Conservation (phyloP, 1,140 invertebrate species). For the Drosophila bocki region DNA sequence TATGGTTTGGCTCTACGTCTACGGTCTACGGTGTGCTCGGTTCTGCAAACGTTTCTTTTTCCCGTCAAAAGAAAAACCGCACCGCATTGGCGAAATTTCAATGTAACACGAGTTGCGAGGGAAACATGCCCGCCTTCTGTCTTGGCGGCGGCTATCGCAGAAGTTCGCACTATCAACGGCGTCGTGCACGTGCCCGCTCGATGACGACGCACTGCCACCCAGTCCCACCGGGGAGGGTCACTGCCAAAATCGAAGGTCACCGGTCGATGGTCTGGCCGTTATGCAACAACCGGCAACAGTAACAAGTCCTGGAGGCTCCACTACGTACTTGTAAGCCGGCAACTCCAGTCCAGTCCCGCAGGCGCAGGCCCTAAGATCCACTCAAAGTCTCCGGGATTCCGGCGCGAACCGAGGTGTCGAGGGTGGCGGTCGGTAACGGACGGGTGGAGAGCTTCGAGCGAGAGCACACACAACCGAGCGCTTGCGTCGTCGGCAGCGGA, state of each 20-base stretch:
- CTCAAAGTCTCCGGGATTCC: constrained; percentile 31
- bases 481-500: constrained; percentile 78
- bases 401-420: constrained; percentile 16
- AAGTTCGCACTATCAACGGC: constrained; percentile 57
- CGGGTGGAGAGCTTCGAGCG: constrained; percentile 21
- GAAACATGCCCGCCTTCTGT: constrained; percentile 7
- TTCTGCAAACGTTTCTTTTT: constrained; percentile 46
- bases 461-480: constrained; percentile 64
- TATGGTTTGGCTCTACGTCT: constrained; percentile 19
- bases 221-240: constrained; percentile 21
- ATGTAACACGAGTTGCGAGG: constrained; percentile 35
- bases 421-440: constrained; percentile 1
- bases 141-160: constrained; percentile 40
- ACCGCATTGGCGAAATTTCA: constrained; percentile 25
- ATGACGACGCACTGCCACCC: constrained; percentile 33
- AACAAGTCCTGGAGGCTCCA: neutral
- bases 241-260: constrained; percentile 58
- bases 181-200: constrained; percentile 54
- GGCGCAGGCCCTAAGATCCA: constrained; percentile 28
- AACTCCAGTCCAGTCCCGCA: constrained; percentile 36
- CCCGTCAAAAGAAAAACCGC: constrained; percentile 6
- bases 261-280: constrained; percentile 27
- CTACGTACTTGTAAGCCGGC: constrained; percentile 43
- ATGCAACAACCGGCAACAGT: constrained; percentile 33
- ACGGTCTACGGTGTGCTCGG: constrained; percentile 7